A percentile compares a stretch with the other conserved stretches of the same genome.
Conservation (phyloP, 1,140 invertebrate species). For the Vanessa tameamea region DNA sequence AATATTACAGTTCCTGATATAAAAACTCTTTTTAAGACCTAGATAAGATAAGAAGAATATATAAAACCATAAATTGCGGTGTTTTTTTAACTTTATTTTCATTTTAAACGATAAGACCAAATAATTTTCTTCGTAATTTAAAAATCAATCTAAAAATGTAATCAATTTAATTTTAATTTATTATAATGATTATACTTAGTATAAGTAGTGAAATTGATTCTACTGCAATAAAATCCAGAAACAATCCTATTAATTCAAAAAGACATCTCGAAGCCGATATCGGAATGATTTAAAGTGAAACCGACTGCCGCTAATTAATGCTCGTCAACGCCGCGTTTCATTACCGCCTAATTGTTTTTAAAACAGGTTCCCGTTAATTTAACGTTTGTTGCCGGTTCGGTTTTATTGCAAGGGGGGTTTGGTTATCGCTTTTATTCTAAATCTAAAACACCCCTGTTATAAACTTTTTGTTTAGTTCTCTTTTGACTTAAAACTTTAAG, state of each 20-base stretch:
- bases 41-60: too few relatives aligned
- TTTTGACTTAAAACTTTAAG: too few relatives aligned
- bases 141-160: too few relatives aligned
- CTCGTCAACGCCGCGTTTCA: conserved; percentile 51
- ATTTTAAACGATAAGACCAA: too few relatives aligned
- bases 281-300: conserved; percentile 40
- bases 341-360: conserved; percentile 65
- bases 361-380: conserved; percentile 50
- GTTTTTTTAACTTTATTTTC: too few relatives aligned
- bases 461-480: too few relatives aligned
- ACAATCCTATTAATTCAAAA: conserved; percentile 17
- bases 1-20: too few relatives aligned
- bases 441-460: background rate
- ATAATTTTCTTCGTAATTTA: too few relatives aligned
- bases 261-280: conserved; percentile 43
- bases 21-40: too few relatives aligned
- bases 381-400: conserved; percentile 40
- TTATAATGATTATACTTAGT: too few relatives aligned
- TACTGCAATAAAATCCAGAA: background rate
- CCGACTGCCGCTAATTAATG: conserved; percentile 50
- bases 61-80: too few relatives aligned
- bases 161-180: too few relatives aligned
- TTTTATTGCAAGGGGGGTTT: conserved; percentile 17
- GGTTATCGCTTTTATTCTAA: conserved; percentile 4
- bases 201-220: background rate